Conservation (phyloP, 2,888 invertebrate species). For the Rhaphigaster nebulosa region DNA sequence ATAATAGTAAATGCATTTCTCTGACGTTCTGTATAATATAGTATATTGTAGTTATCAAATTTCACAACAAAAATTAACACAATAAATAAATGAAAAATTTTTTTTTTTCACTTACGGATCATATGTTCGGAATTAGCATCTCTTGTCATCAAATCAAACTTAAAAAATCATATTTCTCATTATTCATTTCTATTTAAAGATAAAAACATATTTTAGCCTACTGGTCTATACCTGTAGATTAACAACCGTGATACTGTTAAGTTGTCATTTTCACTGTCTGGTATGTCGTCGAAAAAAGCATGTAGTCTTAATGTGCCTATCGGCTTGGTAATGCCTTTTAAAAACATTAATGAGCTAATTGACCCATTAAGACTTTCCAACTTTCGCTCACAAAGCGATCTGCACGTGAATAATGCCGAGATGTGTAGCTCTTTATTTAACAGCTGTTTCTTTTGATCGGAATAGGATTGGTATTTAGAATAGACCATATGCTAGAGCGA, state of each 20-base stretch:
- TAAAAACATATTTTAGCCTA: not conserved
- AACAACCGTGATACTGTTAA: not conserved
- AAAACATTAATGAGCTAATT: slow-evolving; percentile 17
- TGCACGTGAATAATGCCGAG: not conserved
- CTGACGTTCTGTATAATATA: no score
- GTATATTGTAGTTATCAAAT: no score
- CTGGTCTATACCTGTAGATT: not conserved
- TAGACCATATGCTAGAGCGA: no score
- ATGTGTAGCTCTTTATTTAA: not conserved
- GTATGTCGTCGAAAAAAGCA: not conserved
- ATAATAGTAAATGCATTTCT: no score
- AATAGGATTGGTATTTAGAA: not conserved
- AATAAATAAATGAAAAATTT: no score
- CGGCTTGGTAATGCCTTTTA: not conserved
- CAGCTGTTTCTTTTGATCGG: not conserved
- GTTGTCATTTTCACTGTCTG: not conserved
- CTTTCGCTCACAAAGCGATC: not conserved
- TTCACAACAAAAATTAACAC: no score
- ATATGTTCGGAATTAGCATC: no score
- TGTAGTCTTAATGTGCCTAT: not conserved
- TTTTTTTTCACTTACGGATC: no score
- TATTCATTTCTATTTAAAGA: not conserved
- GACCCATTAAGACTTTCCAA: not conserved
- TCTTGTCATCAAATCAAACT: not conserved
- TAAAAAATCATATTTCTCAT: not conserved